Evolutionary conservation across 2,113 vertebrate species (phyloP).

Genomic region (Callipepla squamata): DNA sequence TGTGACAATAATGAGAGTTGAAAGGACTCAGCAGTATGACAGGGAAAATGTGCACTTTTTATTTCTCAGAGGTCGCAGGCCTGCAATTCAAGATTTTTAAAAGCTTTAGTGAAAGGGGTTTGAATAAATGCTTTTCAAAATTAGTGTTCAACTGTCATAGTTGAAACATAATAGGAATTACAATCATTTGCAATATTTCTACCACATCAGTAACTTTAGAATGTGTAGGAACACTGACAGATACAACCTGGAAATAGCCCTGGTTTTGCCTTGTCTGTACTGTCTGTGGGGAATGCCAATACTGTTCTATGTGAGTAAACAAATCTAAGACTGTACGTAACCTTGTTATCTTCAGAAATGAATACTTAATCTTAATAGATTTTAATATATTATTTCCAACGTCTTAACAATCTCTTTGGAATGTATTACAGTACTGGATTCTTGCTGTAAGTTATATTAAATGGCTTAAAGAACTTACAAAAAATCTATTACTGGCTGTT

Average conservation of each 20-base stretch:
- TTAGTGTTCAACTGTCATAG: not conserved
- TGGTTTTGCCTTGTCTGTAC: not conserved
- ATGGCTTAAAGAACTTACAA: not conserved
- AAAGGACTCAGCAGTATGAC: not conserved
- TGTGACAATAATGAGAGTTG: not conserved
- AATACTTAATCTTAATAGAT: not conserved
- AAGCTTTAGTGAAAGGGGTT: not conserved
- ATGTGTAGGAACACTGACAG: not conserved
- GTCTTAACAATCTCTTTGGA: not conserved
- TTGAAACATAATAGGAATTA: not conserved
- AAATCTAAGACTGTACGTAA: not conserved
- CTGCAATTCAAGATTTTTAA: not conserved
- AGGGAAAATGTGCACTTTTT: not conserved
- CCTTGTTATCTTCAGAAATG: not conserved
- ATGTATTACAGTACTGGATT: not conserved
- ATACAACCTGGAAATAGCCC: not conserved
- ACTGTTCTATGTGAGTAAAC: not conserved
- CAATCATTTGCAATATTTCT: conserved; percentile 2
- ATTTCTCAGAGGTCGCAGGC: not conserved
- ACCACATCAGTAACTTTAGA: not conserved
- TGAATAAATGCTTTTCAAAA: conserved; percentile 18
- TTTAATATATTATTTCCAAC: not conserved
- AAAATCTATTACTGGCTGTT: not conserved
- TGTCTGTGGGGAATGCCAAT: not conserved
- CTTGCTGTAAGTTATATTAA: not conserved